Evolutionary conservation across 2,113 vertebrate species (phyloP), one percentile per base, ranked within the genome.

Genomic region (Petroica traversi): DNA sequence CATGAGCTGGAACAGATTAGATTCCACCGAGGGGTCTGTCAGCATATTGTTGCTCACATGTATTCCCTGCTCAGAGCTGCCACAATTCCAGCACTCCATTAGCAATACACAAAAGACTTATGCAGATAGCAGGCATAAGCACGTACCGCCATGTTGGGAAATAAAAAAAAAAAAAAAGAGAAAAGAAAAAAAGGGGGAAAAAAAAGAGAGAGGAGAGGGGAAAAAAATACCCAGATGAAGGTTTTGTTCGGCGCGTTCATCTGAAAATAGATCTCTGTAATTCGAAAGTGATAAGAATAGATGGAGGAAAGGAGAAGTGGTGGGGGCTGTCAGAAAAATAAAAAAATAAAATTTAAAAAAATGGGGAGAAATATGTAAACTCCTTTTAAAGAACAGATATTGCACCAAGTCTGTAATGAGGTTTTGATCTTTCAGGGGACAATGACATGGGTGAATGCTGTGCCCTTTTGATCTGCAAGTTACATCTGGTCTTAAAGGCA

Each of bases 1-100:
- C 98, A 98, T 98, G 97, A 98, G 98, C 98, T 98, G 98, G 98
- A 98, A 99, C 98, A 98, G 98, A 99, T 98, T 98, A 98, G 98
- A 98, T 98, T 99, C 98, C 98, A 98, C 98, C 95, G 98, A 98
- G 98, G 98, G 98, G 98, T 98, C 98, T 98, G 98, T 98, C 98
- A 98, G 98, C 98, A 98, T 98, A 98, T 99, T 99, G 98, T 98
- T 98, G 98, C 98, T 98, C 98, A 98, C 97, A 98, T 98, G 98
- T 98, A 98, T 98, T 98, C 98, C 98, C 98, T 97, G 98, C 97
- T 98, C 97, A 97, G 98, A 98, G 98, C 98, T 97, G 98, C 98
- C 97, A 98, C 98, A 97, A 98, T 98, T 98, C 98, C 98, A 98
- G 98, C 98, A 98, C 98, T 98, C 98, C 98, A 98, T 98, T 99